These are phyloP conservation scores for Rousettus madagascariensis DNA, from an alignment of 2,797 vertebrate genomes.

Conservation along the genomic window DNA sequence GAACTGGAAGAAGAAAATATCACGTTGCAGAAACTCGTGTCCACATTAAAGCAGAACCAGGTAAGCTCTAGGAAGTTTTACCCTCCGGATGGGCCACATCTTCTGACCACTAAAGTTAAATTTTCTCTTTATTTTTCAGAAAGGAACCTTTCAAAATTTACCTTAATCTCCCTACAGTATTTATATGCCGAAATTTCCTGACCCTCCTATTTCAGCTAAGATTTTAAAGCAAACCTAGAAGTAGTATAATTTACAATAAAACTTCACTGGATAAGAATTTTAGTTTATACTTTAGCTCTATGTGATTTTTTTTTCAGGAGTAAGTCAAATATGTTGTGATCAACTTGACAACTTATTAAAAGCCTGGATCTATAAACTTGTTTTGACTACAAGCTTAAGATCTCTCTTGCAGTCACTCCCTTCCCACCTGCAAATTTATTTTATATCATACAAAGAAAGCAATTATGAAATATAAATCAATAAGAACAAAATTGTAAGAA, in stretches of 20 bases:
- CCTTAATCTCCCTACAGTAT: not conserved
- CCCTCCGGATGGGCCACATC: not conserved
- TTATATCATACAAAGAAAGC: not conserved
- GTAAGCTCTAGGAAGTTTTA: conserved; percentile 79
- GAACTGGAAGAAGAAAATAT: conserved; percentile 99
- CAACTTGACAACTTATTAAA: not conserved
- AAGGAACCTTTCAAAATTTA: not conserved
- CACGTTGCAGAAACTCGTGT: conserved; percentile 96
- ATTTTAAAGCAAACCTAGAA: not conserved
- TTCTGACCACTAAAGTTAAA: not conserved
- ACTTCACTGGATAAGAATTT: not conserved
- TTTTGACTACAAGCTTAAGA: not conserved
- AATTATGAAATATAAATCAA: not conserved
- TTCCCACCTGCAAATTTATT: not conserved
- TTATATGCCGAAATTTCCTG: not conserved
- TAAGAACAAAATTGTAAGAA: not conserved
- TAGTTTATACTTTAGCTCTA: not conserved
- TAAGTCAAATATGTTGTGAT: not conserved
- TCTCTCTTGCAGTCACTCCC: not conserved
- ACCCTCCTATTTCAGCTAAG: not conserved
- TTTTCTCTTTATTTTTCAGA: not conserved
- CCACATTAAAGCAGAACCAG: conserved; percentile 96
- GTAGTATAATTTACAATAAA: not conserved
- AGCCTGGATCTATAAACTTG: not conserved
- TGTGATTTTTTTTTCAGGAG: conserved; percentile 18